phyloP scores from a whole-genome alignment of 2,113 vertebrate species.

The Seriola quinqueradiata region DNA sequence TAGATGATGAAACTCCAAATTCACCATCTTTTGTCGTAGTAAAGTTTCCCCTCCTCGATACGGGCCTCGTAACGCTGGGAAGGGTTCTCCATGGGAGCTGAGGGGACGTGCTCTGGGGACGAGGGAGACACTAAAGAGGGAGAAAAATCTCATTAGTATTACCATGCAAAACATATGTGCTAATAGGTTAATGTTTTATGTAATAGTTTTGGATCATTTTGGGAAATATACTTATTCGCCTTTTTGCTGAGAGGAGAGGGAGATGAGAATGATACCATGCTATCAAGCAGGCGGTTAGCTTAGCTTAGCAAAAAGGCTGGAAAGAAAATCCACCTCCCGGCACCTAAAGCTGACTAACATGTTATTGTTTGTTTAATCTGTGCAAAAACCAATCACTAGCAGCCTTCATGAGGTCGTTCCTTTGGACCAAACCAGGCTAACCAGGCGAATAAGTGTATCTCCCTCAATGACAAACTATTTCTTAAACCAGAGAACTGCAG shows the following conservation, averaged over 20 bases:
- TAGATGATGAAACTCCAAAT: conserved; percentile 1
- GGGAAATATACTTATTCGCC: neutral
- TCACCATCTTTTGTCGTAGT: conserved; percentile 99
- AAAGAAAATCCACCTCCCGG: neutral
- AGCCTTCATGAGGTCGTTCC: neutral
- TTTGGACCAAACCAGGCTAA: neutral
- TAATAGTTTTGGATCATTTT: neutral
- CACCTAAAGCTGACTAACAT: neutral
- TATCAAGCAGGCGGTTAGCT: neutral
- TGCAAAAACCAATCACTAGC: neutral
- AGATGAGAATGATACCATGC: neutral
- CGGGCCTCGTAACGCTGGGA: conserved; percentile 95
- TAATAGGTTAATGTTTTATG: neutral
- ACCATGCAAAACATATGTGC: neutral
- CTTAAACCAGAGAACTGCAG: neutral
- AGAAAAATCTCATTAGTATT: conserved; percentile 15
- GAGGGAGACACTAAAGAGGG: conserved; percentile 90
- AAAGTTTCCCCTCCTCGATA: conserved; percentile 97
- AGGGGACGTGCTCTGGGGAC: conserved; percentile 93
- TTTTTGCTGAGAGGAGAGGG: neutral
- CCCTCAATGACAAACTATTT: neutral
- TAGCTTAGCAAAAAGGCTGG: neutral
- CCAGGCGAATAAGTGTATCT: neutral
- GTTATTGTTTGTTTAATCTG: neutral
- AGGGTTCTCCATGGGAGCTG: conserved; percentile 91